Evolutionary conservation across 2,797 vertebrate species (phyloP).

Genomic region (Phoxinus dragarum): DNA sequence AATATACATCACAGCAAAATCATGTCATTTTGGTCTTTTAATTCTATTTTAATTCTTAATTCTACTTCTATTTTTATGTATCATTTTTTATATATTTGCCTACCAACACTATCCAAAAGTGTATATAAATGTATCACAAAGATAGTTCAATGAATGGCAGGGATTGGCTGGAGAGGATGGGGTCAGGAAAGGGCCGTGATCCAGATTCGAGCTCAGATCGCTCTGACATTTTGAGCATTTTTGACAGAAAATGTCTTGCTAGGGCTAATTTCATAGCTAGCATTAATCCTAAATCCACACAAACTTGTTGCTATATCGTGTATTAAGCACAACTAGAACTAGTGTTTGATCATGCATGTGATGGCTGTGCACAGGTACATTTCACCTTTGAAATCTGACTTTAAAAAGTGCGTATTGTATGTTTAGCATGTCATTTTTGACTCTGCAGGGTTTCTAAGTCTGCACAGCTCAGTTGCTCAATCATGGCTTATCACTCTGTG

Average conservation of each 20-base stretch:
- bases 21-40: not conserved
- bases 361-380: not conserved
- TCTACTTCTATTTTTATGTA: too few species aligned
- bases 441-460: not conserved
- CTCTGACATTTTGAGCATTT: not conserved
- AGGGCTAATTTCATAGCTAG: not conserved
- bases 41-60: too few species aligned
- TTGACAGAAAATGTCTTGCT: not conserved
- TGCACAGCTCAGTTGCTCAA: slow-evolving; percentile 47
- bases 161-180: not conserved
- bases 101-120: not conserved
- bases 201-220: not conserved
- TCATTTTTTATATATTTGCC: not conserved
- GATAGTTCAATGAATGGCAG: not conserved
- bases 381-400: slow-evolving; percentile 1
- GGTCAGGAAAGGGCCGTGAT: too few species aligned
- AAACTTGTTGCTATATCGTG: not conserved
- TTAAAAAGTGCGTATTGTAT: not conserved
- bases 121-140: too few species aligned
- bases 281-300: not conserved
- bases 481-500: slow-evolving; percentile 45
- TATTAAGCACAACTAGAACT: not conserved
- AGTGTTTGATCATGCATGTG: not conserved
- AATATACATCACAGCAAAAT: not conserved
- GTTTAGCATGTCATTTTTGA: not conserved